Base-by-base conservation (phyloP, 2,113 vertebrate species). In the Tragelaphus scriptus region DNA sequence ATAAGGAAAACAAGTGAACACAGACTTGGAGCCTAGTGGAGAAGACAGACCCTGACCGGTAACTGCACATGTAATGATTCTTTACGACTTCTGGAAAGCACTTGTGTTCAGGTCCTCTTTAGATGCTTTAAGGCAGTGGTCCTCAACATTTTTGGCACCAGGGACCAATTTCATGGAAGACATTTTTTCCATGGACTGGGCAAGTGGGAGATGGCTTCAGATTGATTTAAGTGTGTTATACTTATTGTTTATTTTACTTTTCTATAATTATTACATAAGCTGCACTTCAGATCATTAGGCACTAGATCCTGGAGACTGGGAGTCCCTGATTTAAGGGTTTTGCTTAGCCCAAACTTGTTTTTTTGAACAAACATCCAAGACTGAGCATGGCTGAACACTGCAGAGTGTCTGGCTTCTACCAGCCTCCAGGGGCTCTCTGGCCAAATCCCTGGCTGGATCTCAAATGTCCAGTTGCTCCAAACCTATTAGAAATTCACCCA, bases 141-240 rank as follows among this genome's bases (percentile, higher is more conserved):
- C 68, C 19, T 21, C n/a, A 40, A 71, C 68, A 40, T 23, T 71
- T 71, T 40, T 40, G 68, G 68, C n/a, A 40, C 68, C n/a, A 23
- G 68, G n/a, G 19, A 71, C 19, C 68, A 71, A 19, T 71, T 71
- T 71, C n/a, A 1, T 13, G n/a, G 68, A 40, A 40, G 19, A 71
- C 68, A 71, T 23, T n/a, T 71, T 71, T 71, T 71, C n/a, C 68
- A 40, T 0, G 0, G n/a, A 23, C 19, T 0, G 4, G n/a, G n/a
- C n/a, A 71, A 19, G n/a, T 36, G 68, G n/a, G n/a, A 36, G 19
- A 40, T 71, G 68, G 10, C n/a, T 71, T 36, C 2, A 71, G 68
- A 19, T 23, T 71, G n/a, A 71, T 23, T 71, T 10, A 71, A 71
- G n/a, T 71, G 19, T 0, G 0, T 71, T 40, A 40, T 23, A 71